phyloP scores from a whole-genome alignment of 2,888 invertebrate genomes.

The Metalampra italica region DNA sequence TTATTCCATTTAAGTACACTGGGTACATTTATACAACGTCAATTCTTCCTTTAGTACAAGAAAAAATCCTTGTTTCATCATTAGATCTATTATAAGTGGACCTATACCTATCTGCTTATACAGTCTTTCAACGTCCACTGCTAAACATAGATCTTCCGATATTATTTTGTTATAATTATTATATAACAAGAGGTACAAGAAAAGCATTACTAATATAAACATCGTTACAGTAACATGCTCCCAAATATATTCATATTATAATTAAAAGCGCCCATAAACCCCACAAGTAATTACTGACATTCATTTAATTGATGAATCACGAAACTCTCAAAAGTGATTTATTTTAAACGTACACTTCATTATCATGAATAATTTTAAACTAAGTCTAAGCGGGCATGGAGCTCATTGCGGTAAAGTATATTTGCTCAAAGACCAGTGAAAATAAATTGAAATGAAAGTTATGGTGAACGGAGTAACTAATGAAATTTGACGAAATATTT shows the following conservation, averaged over 20 bases:
- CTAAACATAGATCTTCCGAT: no score
- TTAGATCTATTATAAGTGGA: no score
- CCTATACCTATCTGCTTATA: no score
- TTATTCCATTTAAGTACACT: no score
- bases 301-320: constrained; percentile 60
- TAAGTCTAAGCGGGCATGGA: constrained; percentile 2
- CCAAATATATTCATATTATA: constrained; percentile 50
- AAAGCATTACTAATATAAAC: constrained; percentile 31
- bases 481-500: constrained; percentile 1
- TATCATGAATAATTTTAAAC: constrained; percentile 5
- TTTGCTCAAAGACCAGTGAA: background rate
- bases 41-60: no score
- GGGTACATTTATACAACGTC: no score
- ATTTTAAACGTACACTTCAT: constrained; percentile 26
- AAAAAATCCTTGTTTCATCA: no score
- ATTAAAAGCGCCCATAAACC: constrained; percentile 49
- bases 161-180: no score
- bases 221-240: constrained; percentile 26
- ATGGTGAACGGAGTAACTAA: background rate
- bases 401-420: background rate
- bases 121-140: no score
- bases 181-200: background rate
- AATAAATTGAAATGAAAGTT: constrained; percentile 3
- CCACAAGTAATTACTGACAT: constrained; percentile 49
- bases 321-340: constrained; percentile 41